phyloP scores from a whole-genome alignment of 2,888 invertebrate genomes.

The Hedya salicella region DNA sequence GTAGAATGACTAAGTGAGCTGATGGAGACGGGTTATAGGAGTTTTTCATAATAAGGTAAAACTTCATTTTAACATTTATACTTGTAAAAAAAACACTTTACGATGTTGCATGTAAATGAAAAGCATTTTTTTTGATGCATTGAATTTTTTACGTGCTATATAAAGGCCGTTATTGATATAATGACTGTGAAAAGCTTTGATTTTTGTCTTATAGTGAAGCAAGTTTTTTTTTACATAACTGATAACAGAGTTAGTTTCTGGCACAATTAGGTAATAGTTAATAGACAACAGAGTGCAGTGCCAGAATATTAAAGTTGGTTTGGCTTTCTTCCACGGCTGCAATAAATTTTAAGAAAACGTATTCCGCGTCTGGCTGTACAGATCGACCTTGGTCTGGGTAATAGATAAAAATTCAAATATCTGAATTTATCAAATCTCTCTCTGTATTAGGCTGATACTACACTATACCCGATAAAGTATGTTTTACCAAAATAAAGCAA shows the following conservation, averaged over 20 bases:
- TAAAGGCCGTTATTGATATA: too few relatives aligned
- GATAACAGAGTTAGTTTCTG: not conserved
- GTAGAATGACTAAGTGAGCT: slow-evolving; percentile 34
- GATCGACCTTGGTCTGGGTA: too few relatives aligned
- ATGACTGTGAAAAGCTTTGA: too few relatives aligned
- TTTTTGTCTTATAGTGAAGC: too few relatives aligned
- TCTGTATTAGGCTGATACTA: too few relatives aligned
- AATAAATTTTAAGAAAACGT: not conserved
- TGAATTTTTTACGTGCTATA: too few relatives aligned
- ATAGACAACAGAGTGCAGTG: not conserved
- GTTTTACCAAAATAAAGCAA: too few relatives aligned
- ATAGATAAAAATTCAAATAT: too few relatives aligned
- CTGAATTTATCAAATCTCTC: too few relatives aligned
- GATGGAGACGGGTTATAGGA: slow-evolving; percentile 35
- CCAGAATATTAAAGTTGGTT: not conserved
- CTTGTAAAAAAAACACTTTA: not conserved
- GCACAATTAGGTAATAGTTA: not conserved
- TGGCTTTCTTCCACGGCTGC: slow-evolving; percentile 2
- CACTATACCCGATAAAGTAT: too few relatives aligned
- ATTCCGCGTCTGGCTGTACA: not conserved
- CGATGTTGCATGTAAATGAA: not conserved
- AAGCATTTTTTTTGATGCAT: too few relatives aligned
- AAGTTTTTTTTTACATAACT: too few relatives aligned
- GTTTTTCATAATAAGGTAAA: slow-evolving; percentile 38
- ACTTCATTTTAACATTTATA: not conserved